Evolutionary conservation across 2,113 vertebrate genomes (phyloP).

Genomic region (Eudorcas thomsonii): DNA sequence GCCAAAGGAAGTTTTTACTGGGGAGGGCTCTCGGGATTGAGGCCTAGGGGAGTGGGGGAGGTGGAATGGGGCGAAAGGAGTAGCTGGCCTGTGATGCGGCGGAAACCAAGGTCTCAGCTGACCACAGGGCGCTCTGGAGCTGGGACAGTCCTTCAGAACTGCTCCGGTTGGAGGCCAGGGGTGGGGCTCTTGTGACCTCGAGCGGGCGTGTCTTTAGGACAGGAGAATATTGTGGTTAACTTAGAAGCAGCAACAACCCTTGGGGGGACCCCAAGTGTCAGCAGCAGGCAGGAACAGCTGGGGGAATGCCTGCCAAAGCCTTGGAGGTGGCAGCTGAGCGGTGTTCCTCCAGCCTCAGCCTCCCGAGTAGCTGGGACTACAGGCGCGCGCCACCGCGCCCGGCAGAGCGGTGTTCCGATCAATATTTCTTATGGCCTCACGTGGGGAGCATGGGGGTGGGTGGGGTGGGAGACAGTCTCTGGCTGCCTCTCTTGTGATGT

Average conservation of each 20-base stretch:
- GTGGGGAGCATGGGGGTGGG: background rate
- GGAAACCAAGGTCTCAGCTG: background rate
- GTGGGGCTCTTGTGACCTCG: background rate
- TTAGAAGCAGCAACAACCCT: too few relatives aligned
- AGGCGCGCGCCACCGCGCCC: too few relatives aligned
- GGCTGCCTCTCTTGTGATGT: background rate
- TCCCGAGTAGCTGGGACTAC: too few relatives aligned
- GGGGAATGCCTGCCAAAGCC: background rate
- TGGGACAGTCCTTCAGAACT: background rate
- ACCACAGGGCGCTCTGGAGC: background rate
- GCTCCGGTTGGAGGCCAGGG: background rate
- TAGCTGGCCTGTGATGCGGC: fast-evolving
- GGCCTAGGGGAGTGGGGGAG: background rate
- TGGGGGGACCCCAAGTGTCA: background rate
- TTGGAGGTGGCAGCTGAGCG: background rate
- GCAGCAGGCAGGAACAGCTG: background rate
- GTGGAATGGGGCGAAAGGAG: background rate
- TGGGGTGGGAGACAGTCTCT: background rate
- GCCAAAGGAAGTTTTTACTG: background rate
- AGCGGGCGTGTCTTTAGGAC: background rate
- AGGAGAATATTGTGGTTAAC: background rate
- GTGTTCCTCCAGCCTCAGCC: too few relatives aligned
- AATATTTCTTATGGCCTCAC: background rate
- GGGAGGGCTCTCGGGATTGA: background rate
- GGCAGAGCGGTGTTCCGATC: background rate